Base-by-base conservation (phyloP, 2,113 vertebrate genomes). In the Centropus bengalensis region DNA sequence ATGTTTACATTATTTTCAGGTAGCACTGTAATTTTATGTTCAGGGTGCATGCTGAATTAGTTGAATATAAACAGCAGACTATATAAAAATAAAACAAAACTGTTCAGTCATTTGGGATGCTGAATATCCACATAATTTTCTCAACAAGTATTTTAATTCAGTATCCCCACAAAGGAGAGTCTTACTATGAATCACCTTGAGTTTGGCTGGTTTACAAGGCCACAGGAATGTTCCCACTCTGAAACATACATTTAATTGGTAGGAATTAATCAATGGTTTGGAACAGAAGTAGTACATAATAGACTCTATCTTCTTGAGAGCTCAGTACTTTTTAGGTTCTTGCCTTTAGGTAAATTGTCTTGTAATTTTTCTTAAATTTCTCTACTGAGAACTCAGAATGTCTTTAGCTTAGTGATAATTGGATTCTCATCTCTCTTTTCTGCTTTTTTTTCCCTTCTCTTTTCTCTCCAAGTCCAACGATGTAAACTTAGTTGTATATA, bases 171-270 rank as follows among this genome's bases (percentile, higher is more conserved):
- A 86, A 69, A 86, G 67, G 19, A 89, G 36, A 87, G 12, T 16
- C 45, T 86, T 63, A 26, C 18, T 47, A 55, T 93, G 92, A 94
- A 82, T 91, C 92, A 81, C 64, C 51, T 86, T 23, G 2, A 88
- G 19, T 27, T 33, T 70, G 56, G 23, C 51, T 55, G 85, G 45
- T 28, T 90, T 90, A 1, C 64, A 90, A 93, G 83, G 63, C 88
- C 91, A 86, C 59, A 88, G 80, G 86, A 91, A 94, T 91, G 91
- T 71, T 95, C 71, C 54, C 30, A 52, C 30, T 93, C 73, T n/a
- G 52, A 93, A 96, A 93, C 2, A 2, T 52, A 64, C n/a, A 55
- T 52, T 90, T 93, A 92, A 93, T 86, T 86, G 44, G 56, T 75
- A 91, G 56, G 40, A 64, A 86, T 82, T 94, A 51, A 60, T 83